Conservation (phyloP, 2,113 vertebrate species). For the Petrocephalus zakoni region DNA sequence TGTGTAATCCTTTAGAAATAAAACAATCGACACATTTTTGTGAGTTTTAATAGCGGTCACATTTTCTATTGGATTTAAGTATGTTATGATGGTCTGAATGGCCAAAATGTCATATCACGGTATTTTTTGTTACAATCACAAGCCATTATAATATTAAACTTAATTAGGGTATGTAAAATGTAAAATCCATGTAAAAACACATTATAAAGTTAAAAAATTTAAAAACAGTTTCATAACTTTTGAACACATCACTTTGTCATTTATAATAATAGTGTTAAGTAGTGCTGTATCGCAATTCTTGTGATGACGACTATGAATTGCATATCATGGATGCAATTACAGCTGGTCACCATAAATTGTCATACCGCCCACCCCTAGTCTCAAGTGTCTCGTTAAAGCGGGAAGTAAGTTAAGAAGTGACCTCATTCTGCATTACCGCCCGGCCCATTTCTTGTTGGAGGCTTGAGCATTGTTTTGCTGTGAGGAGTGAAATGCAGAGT, state of each 20-base stretch:
- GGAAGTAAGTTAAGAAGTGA: background rate
- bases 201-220: no score
- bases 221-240: background rate
- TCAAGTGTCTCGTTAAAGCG: slow-evolving; percentile 10
- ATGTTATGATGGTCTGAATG: background rate
- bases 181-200: no score
- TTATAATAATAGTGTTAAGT: background rate
- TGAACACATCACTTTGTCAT: background rate
- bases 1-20: background rate
- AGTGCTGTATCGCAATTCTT: background rate
- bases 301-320: background rate
- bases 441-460: background rate
- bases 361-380: background rate
- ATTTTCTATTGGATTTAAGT: background rate
- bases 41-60: background rate
- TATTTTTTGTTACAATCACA: background rate
- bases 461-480: background rate
- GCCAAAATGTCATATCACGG: background rate
- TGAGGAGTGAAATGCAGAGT: background rate
- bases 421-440: background rate
- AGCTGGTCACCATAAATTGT: background rate
- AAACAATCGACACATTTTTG: background rate
- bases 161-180: background rate
- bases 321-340: background rate
- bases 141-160: background rate